Evolutionary conservation across 2,113 vertebrate species (phyloP), one percentile per base, ranked within the genome.

Genomic region (Oncorhynchus mykiss): DNA sequence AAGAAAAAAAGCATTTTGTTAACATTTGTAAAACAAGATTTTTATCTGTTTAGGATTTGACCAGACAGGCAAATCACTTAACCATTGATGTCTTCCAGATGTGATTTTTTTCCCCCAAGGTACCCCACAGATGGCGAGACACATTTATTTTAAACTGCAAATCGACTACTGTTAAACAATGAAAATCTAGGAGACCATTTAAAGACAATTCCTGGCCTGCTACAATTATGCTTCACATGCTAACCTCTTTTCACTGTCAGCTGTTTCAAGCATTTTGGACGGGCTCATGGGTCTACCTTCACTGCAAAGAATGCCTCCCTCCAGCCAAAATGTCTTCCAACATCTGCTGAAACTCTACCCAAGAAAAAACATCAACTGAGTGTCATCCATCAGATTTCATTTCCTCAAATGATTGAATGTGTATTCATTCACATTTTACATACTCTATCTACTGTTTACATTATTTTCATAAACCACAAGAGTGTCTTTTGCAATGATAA

Each of bases 31-130:
- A 29, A n/a, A 68, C 13, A 6, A 24, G 66, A 34, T 34, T 11
- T 24, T 5, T 14, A 1, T 34, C 66, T 22, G 3, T 68, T 74
- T 83, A 78, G 64, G 64, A 64, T 64, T 64, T 24, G 8, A 64
- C 62, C 62, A 48, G 88, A 91, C 87, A 82, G 39, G 2, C 9
- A 45, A 45, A 45, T 45, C 39, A 45, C 78, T 88, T 90, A 45
- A 45, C 39, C 9, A 45, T 45, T 45, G 91, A 86, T 34, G 39
- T 77, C 1, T 90, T 90, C 90, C 91, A 92, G 86, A 92, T 92
- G 39, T 45, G 92, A 86, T 34, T 60, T 48, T 66, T 76, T 67
- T 24, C 71, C 73, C 67, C 84, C 85, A 77, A 79, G 54, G 34
- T 68, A 78, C 71, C 45, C 71, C 74, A 73, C 45, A 70, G 79